A percentile compares a stretch with the other conserved stretches of the same genome.
phyloP scores from a whole-genome alignment of 30 jellyfish, hydroid and myxozoan genomes.

The Hydractinia echinata region DNA sequence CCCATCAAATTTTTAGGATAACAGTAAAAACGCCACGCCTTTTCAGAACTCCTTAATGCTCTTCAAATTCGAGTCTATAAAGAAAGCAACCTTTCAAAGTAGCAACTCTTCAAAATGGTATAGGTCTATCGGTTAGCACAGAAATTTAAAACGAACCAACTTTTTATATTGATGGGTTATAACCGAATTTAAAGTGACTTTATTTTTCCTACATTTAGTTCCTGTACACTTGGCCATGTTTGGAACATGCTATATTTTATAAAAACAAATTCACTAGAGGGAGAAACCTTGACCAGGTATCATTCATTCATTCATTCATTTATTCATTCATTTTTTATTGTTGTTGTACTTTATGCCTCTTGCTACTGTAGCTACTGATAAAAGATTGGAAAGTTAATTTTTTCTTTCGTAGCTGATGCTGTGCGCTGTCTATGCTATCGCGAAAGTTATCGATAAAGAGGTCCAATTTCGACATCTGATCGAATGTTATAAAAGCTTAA shows the following conservation, averaged over 20 bases:
- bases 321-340: no score
- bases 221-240: constrained; percentile 3
- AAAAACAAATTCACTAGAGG: not conserved
- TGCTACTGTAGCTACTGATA: not conserved
- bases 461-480: not conserved
- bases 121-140: no score
- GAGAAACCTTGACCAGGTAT: not conserved
- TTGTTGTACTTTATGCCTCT: not conserved
- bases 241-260: constrained; percentile 6
- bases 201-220: not conserved
- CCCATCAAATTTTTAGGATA: no score
- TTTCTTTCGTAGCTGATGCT: constrained; percentile 1
- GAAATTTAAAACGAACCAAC: not conserved
- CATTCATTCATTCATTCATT: not conserved
- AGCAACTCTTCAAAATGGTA: no score
- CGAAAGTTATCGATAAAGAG: constrained; percentile 3
- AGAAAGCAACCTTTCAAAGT: no score
- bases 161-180: not conserved
- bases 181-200: not conserved
- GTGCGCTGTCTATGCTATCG: constrained; percentile 14
- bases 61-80: no score
- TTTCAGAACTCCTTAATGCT: no score
- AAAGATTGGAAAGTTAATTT: not conserved
- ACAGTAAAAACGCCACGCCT: no score
- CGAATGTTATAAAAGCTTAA: not conserved